Evolutionary conservation across 1,140 invertebrate species (phyloP).

Genomic region (Brachionus calyciflorus): DNA sequence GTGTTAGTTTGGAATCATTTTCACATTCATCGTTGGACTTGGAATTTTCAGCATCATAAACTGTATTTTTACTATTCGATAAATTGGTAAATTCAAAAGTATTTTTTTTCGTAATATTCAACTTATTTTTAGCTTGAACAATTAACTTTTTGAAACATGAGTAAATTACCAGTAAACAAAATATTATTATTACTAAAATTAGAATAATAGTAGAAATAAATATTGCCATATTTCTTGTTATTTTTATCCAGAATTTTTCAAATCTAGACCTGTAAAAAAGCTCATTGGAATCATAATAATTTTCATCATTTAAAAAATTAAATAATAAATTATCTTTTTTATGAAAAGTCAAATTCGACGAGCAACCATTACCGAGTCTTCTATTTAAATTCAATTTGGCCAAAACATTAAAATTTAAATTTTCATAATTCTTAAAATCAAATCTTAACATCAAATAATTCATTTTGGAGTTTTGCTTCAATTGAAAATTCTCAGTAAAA

Average conservation of each 20-base stretch:
- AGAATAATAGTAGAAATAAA: background rate
- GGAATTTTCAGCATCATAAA: background rate
- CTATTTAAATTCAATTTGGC: background rate
- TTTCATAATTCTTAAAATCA: background rate
- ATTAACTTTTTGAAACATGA: background rate
- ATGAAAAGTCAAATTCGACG: background rate
- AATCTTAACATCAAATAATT: background rate
- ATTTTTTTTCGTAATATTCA: background rate
- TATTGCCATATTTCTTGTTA: background rate
- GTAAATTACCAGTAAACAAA: background rate
- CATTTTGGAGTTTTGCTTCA: background rate
- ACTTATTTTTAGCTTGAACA: background rate
- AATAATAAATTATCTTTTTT: background rate
- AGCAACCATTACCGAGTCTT: constrained; percentile 17
- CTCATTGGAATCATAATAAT: background rate
- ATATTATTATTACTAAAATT: background rate
- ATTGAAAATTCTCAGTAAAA: background rate
- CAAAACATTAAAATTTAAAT: background rate
- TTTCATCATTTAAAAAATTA: background rate
- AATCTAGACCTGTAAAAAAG: background rate
- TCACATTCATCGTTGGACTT: no score
- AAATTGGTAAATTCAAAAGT: constrained; percentile 23
- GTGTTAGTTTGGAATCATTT: background rate
- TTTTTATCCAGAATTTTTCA: constrained; percentile 8
- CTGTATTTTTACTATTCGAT: background rate